phyloP scores from a whole-genome alignment of 2,797 vertebrate genomes.

The Aphelocoma californica region DNA sequence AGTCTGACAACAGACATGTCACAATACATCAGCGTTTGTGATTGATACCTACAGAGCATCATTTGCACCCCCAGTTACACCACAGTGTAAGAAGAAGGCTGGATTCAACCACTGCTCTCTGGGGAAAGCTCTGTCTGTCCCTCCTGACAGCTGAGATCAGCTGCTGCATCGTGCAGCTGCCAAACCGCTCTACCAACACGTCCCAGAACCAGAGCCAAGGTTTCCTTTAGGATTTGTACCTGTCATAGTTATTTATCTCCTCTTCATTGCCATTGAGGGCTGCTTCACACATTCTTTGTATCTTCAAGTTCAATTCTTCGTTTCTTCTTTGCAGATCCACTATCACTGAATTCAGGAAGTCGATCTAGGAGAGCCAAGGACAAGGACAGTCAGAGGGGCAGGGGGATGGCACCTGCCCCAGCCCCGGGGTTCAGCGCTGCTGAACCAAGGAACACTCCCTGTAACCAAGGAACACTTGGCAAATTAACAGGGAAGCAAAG shows the following conservation, averaged over 20 bases:
- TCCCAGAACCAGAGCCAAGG: not conserved
- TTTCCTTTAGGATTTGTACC: slow-evolving; percentile 68
- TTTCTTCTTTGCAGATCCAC: slow-evolving; percentile 95
- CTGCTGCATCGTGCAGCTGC: accelerated
- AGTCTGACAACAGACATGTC: not conserved
- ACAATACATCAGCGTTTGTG: accelerated
- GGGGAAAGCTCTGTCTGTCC: not conserved
- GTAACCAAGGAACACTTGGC: not conserved
- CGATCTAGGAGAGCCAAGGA: slow-evolving; percentile 78
- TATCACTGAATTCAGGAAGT: slow-evolving; percentile 96
- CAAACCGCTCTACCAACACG: not conserved
- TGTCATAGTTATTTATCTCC: slow-evolving; percentile 82
- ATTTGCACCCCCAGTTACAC: not conserved
- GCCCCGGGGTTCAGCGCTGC: not conserved
- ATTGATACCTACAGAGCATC: not conserved
- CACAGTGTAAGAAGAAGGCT: not conserved
- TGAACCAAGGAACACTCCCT: not conserved
- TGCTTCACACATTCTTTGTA: slow-evolving; percentile 90
- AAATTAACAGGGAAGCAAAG: not conserved
- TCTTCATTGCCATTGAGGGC: slow-evolving; percentile 90
- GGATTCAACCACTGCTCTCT: not conserved
- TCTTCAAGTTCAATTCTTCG: slow-evolving; percentile 90
- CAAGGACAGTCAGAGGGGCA: not conserved
- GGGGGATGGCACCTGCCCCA: not conserved
- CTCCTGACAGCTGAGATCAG: not conserved